phyloP scores from a whole-genome alignment of 1,140 invertebrate species.

The Antheraea mylitta region DNA sequence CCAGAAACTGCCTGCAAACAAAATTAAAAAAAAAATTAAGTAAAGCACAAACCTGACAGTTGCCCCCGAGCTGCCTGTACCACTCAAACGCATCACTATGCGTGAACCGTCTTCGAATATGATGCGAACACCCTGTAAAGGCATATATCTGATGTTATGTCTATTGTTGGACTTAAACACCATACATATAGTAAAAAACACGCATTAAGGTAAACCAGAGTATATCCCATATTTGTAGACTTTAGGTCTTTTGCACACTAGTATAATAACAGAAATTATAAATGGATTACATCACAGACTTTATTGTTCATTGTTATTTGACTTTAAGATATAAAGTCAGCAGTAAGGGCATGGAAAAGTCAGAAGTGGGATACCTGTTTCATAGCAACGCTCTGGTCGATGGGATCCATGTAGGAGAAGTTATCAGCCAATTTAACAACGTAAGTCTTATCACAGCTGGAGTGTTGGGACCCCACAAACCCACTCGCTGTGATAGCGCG shows the following conservation, averaged over 20 bases:
- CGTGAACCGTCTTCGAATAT: constrained; percentile 96
- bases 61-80: constrained; percentile 98
- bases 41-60: constrained; percentile 85
- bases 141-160: not conserved
- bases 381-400: constrained; percentile 93
- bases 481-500: constrained; percentile 80
- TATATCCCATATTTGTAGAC: too few relatives aligned
- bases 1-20: not conserved
- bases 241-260: too few relatives aligned
- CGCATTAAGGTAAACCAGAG: too few relatives aligned
- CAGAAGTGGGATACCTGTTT: constrained; percentile 96
- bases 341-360: too few relatives aligned
- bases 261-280: too few relatives aligned
- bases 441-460: constrained; percentile 84
- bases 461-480: constrained; percentile 85
- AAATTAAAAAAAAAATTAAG: not conserved
- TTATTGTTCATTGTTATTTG: too few relatives aligned
- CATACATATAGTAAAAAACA: too few relatives aligned
- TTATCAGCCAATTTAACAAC: constrained; percentile 90
- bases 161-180: too few relatives aligned
- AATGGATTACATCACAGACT: too few relatives aligned
- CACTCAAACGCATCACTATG: constrained; percentile 95
- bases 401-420: constrained; percentile 96
- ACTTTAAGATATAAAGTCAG: too few relatives aligned
- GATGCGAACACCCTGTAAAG: constrained; percentile 91